These are phyloP conservation scores for Prenolepis imparis DNA, from an alignment of 2,888 invertebrate species.

Conservation along the genomic window DNA sequence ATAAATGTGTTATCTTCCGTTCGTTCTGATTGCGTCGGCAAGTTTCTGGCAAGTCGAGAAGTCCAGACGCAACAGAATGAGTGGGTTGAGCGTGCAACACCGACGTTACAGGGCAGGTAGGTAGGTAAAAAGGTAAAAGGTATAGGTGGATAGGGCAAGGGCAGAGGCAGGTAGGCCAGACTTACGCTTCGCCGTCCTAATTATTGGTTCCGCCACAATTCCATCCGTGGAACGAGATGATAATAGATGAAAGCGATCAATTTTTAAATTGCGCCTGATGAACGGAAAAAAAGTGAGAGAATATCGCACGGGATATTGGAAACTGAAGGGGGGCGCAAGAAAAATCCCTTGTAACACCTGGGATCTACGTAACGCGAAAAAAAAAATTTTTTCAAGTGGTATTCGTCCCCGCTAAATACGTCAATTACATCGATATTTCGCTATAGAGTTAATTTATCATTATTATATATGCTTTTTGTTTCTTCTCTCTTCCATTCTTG, in stretches of 20 bases:
- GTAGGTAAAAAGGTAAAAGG: slow-evolving; percentile 59
- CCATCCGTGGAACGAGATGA: slow-evolving; percentile 80
- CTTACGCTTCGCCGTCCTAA: slow-evolving; percentile 75
- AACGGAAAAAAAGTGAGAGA: slow-evolving; percentile 58
- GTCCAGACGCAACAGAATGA: slow-evolving; percentile 54
- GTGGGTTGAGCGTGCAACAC: slow-evolving; percentile 65
- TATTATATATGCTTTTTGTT: background rate
- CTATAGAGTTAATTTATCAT: background rate
- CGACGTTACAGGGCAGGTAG: slow-evolving; percentile 64
- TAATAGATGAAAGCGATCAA: slow-evolving; percentile 85
- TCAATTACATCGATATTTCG: background rate
- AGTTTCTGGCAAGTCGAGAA: slow-evolving; percentile 53
- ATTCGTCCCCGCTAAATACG: background rate
- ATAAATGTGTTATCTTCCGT: slow-evolving; percentile 44
- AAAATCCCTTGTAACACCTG: slow-evolving; percentile 49
- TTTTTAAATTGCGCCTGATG: slow-evolving; percentile 74
- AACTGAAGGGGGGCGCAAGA: slow-evolving; percentile 2
- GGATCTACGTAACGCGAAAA: slow-evolving; percentile 26
- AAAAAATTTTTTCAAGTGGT: slow-evolving; percentile 18
- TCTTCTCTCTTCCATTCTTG: background rate
- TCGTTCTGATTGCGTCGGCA: slow-evolving; percentile 37
- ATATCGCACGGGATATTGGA: slow-evolving; percentile 46
- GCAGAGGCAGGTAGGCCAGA: slow-evolving; percentile 65
- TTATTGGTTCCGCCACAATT: slow-evolving; percentile 81
- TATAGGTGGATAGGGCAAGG: slow-evolving; percentile 67